These are phyloP conservation scores for Agapornis canus DNA, from an alignment of 2,797 vertebrate species.

Conservation along the genomic window DNA sequence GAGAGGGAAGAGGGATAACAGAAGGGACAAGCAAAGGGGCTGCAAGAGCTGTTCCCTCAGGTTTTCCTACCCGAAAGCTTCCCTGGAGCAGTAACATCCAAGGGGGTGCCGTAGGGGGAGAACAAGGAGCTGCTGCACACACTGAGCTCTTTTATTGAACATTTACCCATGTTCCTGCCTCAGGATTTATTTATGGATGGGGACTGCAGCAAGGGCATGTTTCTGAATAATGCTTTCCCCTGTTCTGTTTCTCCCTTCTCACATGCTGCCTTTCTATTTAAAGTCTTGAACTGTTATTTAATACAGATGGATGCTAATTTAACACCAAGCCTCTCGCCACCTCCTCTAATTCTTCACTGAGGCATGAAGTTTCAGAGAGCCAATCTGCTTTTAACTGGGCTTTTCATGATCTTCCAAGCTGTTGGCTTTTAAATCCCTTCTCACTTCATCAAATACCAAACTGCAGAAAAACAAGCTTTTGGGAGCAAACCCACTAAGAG, in stretches of 20 bases:
- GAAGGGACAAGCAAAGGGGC: background rate
- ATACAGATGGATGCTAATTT: conserved; percentile 56
- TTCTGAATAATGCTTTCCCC: conserved; percentile 30
- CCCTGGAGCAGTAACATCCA: background rate
- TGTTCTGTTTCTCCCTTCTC: conserved; percentile 14
- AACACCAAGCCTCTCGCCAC: conserved; percentile 42
- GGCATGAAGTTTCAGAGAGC: conserved; percentile 26
- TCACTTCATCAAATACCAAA: background rate
- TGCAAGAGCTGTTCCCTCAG: background rate
- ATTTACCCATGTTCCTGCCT: background rate
- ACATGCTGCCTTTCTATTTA: conserved; percentile 30
- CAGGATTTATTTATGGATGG: conserved; percentile 32
- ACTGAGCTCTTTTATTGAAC: background rate
- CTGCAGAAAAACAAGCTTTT: background rate
- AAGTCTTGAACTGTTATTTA: conserved; percentile 44
- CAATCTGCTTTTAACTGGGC: conserved; percentile 16
- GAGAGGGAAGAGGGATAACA: background rate
- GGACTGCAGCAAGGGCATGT: conserved; percentile 30
- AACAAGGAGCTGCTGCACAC: background rate
- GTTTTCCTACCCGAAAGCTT: background rate
- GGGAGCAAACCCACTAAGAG: fast-evolving
- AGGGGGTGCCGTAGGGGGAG: background rate
- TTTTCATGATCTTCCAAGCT: conserved; percentile 28
- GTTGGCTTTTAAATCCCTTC: conserved; percentile 37
- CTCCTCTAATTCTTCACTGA: conserved; percentile 54